Evolutionary conservation across 2,797 vertebrate species (phyloP).

Genomic region (Paguma larvata): DNA sequence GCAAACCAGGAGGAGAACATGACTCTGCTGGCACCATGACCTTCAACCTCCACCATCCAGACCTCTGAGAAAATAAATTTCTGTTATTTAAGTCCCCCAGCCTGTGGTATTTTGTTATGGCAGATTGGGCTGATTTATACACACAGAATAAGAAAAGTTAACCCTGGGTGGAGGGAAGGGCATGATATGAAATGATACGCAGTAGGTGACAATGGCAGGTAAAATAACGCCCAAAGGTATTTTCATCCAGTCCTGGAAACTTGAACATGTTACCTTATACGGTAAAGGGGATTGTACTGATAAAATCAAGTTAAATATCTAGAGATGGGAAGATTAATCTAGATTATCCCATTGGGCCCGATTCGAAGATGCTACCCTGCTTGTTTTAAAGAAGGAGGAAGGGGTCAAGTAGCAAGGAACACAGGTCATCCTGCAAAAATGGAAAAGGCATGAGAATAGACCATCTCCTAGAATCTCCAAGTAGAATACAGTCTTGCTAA

Average conservation of each 20-base stretch:
- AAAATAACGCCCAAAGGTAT: not conserved
- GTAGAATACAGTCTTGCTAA: not conserved
- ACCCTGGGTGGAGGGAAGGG: accelerated
- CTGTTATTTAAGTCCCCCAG: not conserved
- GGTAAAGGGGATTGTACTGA: not conserved
- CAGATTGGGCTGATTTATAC: not conserved
- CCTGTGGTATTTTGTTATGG: not conserved
- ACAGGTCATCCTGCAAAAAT: not conserved
- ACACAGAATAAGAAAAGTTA: not conserved
- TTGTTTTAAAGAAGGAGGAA: not conserved
- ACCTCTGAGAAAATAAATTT: not conserved
- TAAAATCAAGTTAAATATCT: not conserved
- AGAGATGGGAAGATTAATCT: not conserved
- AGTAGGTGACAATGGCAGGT: not conserved
- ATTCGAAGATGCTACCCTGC: not conserved
- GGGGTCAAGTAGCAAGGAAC: not conserved
- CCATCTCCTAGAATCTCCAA: not conserved
- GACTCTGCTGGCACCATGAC: not conserved
- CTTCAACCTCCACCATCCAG: not conserved
- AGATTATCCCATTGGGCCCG: not conserved
- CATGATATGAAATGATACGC: not conserved
- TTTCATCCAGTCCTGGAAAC: not conserved
- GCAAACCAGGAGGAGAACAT: not conserved
- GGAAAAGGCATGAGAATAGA: not conserved
- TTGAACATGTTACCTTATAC: not conserved